These are phyloP conservation scores for Phenganax subtilis DNA, from an alignment of 92 coral and sea anemone species.

Conservation along the genomic window DNA sequence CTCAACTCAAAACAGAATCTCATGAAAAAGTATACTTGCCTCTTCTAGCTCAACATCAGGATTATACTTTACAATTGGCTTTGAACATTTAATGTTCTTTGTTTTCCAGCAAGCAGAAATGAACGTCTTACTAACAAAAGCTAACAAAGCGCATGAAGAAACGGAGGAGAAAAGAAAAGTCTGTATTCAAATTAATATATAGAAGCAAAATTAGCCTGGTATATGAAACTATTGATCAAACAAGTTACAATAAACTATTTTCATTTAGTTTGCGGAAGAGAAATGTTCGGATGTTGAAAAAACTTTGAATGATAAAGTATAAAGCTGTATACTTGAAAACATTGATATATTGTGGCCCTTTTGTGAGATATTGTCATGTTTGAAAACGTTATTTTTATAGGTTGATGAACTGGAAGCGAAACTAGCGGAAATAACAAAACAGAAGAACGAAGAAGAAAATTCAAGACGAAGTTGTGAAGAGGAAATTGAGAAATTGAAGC, in stretches of 20 bases:
- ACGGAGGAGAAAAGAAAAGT: conserved; percentile 58
- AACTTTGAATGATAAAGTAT: conserved; percentile 25
- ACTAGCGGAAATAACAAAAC: conserved; percentile 43
- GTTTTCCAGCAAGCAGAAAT: conserved; percentile 48
- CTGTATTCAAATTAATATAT: background rate
- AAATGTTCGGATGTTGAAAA: conserved; percentile 28
- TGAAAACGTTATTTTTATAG: conserved; percentile 23
- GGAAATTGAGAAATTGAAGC: conserved; percentile 54
- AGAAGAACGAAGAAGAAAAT: conserved; percentile 49
- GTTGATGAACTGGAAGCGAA: conserved; percentile 51
- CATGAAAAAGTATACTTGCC: conserved; percentile 59
- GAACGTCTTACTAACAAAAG: conserved; percentile 53
- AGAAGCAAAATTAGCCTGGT: background rate
- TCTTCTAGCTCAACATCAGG: background rate
- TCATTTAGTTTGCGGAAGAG: conserved; percentile 34
- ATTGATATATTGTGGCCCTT: background rate
- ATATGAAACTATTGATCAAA: background rate
- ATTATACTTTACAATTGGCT: background rate
- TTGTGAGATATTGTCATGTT: background rate
- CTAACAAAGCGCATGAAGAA: conserved; percentile 52
- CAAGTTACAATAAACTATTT: background rate
- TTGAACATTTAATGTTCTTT: background rate
- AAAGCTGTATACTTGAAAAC: background rate
- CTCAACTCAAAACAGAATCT: conserved; percentile 55
- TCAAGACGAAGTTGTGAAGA: conserved; percentile 60